These are phyloP conservation scores for Bos taurus DNA, from an alignment of 2,113 vertebrate species.

Conservation along the genomic window DNA sequence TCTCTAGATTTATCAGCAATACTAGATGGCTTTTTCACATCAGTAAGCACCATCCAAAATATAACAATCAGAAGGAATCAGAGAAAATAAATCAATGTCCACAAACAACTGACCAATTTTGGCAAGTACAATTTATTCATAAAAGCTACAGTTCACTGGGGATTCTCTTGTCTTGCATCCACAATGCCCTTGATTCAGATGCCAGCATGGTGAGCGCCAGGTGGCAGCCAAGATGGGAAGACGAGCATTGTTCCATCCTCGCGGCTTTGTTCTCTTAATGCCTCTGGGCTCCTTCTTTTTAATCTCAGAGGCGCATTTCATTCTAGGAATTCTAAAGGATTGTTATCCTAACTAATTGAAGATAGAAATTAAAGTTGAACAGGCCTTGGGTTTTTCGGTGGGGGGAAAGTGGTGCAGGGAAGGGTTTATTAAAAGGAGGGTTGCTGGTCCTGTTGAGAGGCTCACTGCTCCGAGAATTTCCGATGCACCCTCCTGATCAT, in stretches of 20 bases:
- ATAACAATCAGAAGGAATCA: constrained; percentile 76
- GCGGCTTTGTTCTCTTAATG: constrained; percentile 19
- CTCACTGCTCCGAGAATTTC: background rate
- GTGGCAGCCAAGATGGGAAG: constrained; percentile 50
- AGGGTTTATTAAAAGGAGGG: background rate
- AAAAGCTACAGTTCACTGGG: constrained; percentile 61
- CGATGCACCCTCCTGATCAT: background rate
- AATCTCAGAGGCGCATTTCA: background rate
- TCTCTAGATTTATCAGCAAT: constrained; percentile 78
- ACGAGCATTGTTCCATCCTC: background rate
- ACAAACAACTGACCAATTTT: constrained; percentile 68
- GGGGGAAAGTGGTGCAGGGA: too few species aligned
- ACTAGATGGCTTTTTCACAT: constrained; percentile 80
- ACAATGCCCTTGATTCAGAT: constrained; percentile 45
- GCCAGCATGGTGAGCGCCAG: constrained; percentile 23
- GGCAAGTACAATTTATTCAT: constrained; percentile 69
- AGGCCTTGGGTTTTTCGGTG: background rate
- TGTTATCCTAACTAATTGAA: constrained; percentile 54
- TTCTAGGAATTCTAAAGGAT: constrained; percentile 35
- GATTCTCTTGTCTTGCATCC: constrained; percentile 51
- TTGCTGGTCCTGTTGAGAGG: background rate
- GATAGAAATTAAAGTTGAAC: constrained; percentile 29
- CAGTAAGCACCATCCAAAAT: constrained; percentile 78
- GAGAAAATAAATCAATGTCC: constrained; percentile 80
- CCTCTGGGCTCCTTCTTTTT: background rate